Evolutionary conservation across 2,888 invertebrate genomes (phyloP), one percentile per base, ranked within the genome.

Genomic region (Phyllotreta cruciferae): DNA sequence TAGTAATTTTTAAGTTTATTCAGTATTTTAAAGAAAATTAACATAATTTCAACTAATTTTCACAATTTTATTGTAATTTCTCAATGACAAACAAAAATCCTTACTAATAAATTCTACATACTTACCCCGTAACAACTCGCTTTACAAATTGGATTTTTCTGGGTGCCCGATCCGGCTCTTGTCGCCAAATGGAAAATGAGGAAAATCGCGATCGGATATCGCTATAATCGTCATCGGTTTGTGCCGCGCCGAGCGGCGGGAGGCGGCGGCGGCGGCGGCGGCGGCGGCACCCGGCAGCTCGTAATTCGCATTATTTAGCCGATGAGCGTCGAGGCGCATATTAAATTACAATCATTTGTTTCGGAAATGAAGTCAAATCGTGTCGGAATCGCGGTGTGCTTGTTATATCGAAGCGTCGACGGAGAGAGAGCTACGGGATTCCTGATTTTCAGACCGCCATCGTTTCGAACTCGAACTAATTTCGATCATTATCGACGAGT

Each of bases 311-410:
- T 77, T 77, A 78, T 78, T 78, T 76, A 74, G 74, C 71, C 72
- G 77, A 77, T 77, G 74, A 75, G 71, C 75, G 74, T 74, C 66
- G 66, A 67, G 70, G 65, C 68, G 72, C 75, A 79, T 78, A 80
- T 80, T 75, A 81, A 80, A 81, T 81, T 81, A 80, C 81, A 78
- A 79, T 81, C 80, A 80, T 81, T 81, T 81, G 81, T 80, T 80
- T 80, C 80, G 80, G 80, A 81, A 81, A 81, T 81, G 80, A 80
- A 80, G 74, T 75, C 75, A 70, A 60, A 75, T 78, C 81, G 81
- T 81, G 81, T 78, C 76, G 74, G 77, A 77, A 78, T 79, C 79
- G 79, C 79, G 80, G 80, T 78, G 74, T 75, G 79, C 80, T 80
- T 77, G 79, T 81, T 81, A 80, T 41, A 24, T 24, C 24, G 24